These are phyloP conservation scores for Protonemura montana DNA, from an alignment of 2,888 invertebrate species.

Conservation along the genomic window DNA sequence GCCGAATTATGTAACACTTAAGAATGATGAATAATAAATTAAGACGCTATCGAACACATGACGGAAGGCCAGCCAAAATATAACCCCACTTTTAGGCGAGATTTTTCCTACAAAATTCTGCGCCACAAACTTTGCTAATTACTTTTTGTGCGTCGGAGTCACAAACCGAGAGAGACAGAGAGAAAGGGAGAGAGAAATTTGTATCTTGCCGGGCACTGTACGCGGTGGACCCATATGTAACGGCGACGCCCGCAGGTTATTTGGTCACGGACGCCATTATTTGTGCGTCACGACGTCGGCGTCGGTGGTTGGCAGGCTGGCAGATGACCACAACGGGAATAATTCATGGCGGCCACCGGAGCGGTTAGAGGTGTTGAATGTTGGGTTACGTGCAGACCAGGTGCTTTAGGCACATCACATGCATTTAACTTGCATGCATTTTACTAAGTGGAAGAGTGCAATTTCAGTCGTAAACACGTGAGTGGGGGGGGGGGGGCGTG, in stretches of 20 bases:
- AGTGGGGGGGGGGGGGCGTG: not conserved
- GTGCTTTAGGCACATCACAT: constrained; percentile 12
- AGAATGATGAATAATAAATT: not conserved
- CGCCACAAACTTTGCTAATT: not conserved
- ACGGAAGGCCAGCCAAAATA: not conserved
- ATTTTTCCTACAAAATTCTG: not conserved
- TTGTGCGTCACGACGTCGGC: not conserved
- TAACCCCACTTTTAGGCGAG: not conserved
- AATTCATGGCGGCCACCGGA: not conserved
- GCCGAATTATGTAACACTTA: not conserved
- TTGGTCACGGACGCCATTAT: not conserved
- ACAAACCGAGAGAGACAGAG: not conserved
- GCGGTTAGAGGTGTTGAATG: constrained; percentile 8
- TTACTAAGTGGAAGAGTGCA: not conserved
- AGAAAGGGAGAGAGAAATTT: not conserved
- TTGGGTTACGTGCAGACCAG: not conserved
- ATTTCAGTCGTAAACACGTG: not conserved
- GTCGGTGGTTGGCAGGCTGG: not conserved
- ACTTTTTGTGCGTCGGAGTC: not conserved
- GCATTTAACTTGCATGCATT: constrained; percentile 4
- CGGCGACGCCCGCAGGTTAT: not conserved
- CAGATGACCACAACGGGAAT: constrained; percentile 1
- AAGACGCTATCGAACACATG: not conserved
- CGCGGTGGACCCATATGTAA: not conserved
- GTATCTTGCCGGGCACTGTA: not conserved